Conservation (phyloP, 2,113 vertebrate species). For the Corvus hawaiiensis region DNA sequence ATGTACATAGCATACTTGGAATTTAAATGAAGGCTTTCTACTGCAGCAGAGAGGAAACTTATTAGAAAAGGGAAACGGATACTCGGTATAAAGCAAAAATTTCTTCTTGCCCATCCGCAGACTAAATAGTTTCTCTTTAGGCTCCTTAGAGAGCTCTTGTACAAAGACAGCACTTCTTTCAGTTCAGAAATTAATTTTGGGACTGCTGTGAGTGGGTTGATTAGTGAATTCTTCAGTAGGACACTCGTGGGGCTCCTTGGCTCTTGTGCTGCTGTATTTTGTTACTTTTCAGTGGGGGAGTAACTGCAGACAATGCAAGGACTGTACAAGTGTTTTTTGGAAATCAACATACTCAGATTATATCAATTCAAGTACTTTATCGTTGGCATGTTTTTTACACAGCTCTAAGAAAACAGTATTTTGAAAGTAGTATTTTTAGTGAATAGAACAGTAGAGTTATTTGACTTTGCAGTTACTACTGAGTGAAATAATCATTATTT, state of each 20-base stretch:
- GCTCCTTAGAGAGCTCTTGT: not conserved
- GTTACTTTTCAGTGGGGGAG: not conserved
- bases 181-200: not conserved
- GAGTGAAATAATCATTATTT: not conserved
- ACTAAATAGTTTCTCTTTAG: not conserved
- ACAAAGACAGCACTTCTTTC: not conserved
- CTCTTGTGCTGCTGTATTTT: not conserved
- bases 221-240: not conserved
- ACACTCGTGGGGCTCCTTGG: fast-evolving
- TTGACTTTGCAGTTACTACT: not conserved
- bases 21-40: not conserved
- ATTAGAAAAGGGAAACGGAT: not conserved
- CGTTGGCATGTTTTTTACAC: not conserved
- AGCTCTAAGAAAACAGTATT: not conserved
- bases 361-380: not conserved
- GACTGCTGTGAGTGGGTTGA: not conserved
- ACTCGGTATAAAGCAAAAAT: not conserved
- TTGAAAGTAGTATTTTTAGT: not conserved
- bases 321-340: not conserved
- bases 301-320: not conserved
- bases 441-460: not conserved
- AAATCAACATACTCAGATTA: not conserved
- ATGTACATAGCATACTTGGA: not conserved
- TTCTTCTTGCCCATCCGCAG: not conserved
- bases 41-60: not conserved